A percentile compares a stretch with the other conserved stretches of the same genome.
Evolutionary conservation across 2,113 vertebrate genomes (phyloP).

Genomic region (Aegotheles bennettii): DNA sequence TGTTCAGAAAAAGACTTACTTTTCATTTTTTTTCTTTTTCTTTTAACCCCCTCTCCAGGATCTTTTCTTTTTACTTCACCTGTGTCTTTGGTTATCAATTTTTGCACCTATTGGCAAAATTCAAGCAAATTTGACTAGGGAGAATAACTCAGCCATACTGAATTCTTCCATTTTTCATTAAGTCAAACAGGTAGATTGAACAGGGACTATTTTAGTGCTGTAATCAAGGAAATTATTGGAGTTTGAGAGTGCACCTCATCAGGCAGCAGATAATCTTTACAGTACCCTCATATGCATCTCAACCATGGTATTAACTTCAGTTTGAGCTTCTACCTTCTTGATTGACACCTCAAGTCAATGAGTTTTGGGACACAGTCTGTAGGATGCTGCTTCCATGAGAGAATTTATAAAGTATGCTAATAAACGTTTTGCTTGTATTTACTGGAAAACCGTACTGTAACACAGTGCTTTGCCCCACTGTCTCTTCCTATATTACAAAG

Average conservation of each 20-base stretch:
- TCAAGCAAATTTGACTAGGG: not conserved
- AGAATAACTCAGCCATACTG: not conserved
- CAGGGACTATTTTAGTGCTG: not conserved
- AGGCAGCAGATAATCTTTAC: not conserved
- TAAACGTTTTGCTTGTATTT: not conserved
- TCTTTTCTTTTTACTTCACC: not conserved
- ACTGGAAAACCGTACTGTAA: not conserved
- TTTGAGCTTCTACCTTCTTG: not conserved
- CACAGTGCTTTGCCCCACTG: not conserved
- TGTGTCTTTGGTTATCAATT: not conserved
- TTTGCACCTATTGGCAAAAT: not conserved
- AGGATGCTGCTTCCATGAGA: not conserved
- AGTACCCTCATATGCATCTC: not conserved
- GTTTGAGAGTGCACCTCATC: not conserved
- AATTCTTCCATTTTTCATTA: not conserved
- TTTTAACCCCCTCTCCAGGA: not conserved
- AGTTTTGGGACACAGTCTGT: not conserved
- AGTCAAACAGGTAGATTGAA: not conserved
- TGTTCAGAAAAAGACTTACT: fast-evolving
- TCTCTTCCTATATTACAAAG: not conserved
- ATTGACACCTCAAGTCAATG: not conserved
- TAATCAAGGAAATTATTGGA: not conserved
- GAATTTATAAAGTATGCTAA: not conserved
- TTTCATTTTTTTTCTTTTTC: not conserved
- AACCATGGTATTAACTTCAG: not conserved